Conservation (phyloP, 2,888 invertebrate genomes). For the Polietes domitor region DNA sequence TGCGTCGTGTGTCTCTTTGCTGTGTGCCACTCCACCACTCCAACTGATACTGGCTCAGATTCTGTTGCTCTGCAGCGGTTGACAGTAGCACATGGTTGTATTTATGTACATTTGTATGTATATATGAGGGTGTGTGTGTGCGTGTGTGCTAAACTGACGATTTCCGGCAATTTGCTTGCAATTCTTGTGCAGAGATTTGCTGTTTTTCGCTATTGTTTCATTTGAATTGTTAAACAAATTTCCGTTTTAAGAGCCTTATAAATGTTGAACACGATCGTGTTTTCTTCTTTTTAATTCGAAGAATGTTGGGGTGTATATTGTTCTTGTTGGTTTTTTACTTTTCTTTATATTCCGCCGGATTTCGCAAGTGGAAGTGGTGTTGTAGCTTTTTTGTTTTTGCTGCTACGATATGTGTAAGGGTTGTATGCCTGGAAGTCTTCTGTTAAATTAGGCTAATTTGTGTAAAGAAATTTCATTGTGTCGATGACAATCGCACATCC, state of each 20-base stretch:
- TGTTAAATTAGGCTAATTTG: conserved; percentile 13
- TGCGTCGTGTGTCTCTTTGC: background rate
- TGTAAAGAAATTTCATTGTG: background rate
- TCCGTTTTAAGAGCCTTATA: background rate
- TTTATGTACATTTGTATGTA: too few relatives aligned
- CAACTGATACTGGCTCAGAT: background rate
- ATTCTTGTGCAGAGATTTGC: conserved; percentile 29
- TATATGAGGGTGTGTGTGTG: background rate
- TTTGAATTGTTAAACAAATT: background rate
- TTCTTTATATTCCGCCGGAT: conserved; percentile 12
- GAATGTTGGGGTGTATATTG: background rate
- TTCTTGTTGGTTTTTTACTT: too few relatives aligned
- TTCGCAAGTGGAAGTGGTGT: background rate
- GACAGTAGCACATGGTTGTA: conserved; percentile 18
- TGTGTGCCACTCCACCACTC: background rate
- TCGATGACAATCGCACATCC: background rate
- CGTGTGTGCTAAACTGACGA: conserved; percentile 22
- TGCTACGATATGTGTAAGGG: background rate
- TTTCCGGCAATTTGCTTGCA: conserved; percentile 45
- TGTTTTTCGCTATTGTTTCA: background rate
- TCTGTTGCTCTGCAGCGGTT: conserved; percentile 13
- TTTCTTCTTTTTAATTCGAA: background rate
- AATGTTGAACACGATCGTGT: background rate
- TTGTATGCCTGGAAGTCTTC: background rate
- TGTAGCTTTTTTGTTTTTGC: conserved; percentile 2